Evolutionary conservation across 2,888 invertebrate species (phyloP).

Genomic region (Anodontia alba): DNA sequence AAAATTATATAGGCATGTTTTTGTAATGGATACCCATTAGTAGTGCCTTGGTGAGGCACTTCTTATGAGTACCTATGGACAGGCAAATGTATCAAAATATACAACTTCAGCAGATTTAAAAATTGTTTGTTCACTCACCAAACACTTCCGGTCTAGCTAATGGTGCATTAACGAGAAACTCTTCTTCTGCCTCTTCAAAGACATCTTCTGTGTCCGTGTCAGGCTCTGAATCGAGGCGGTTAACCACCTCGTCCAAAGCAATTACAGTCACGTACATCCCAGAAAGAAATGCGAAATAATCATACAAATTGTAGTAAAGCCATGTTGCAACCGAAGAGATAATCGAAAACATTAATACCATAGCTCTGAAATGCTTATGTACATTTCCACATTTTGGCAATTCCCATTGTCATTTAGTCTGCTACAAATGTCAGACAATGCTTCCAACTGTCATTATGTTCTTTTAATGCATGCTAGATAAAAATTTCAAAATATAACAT

Average conservation of each 20-base stretch:
- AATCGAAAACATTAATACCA: constrained; percentile 49
- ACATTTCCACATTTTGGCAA: not conserved
- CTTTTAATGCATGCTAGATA: too few relatives aligned
- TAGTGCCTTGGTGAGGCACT: too few relatives aligned
- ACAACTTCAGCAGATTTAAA: too few relatives aligned
- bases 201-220: constrained; percentile 43
- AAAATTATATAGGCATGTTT: too few relatives aligned
- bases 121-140: not conserved
- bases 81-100: too few relatives aligned
- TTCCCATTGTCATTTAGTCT: too few relatives aligned
- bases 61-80: too few relatives aligned
- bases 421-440: too few relatives aligned
- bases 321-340: constrained; percentile 42
- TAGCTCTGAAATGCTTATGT: constrained; percentile 8
- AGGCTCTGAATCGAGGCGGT: constrained; percentile 36
- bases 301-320: constrained; percentile 56
- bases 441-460: too few relatives aligned
- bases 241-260: constrained; percentile 35
- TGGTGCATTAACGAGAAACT: constrained; percentile 39
- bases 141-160: constrained; percentile 49
- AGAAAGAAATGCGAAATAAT: constrained; percentile 58
- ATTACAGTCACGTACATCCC: constrained; percentile 58
- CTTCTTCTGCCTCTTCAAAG: constrained; percentile 45
- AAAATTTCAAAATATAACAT: too few relatives aligned
- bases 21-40: too few relatives aligned